Percentiles rank a stretch among this genome's conserved stretches.
Evolutionary conservation across 2,113 vertebrate species (phyloP).

Genomic region (Chrysemys picta): DNA sequence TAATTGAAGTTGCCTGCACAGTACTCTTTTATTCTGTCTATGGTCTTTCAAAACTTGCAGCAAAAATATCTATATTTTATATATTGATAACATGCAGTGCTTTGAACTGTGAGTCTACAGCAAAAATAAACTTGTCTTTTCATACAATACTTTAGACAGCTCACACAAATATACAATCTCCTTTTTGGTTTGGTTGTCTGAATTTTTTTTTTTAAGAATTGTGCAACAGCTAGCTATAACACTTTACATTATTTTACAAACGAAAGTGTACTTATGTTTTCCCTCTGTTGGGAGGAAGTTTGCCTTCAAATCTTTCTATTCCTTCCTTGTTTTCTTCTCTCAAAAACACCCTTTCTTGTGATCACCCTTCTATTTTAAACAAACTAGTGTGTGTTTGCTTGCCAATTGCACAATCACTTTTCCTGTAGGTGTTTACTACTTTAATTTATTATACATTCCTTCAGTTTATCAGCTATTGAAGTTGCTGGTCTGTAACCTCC

Average conservation of each 20-base stretch:
- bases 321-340: neutral
- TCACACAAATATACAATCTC: neutral
- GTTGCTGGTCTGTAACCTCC: neutral
- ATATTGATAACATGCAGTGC: neutral
- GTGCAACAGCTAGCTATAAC: neutral
- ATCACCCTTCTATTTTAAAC: neutral
- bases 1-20: slow-evolving; percentile 14
- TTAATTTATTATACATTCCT: neutral
- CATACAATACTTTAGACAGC: neutral
- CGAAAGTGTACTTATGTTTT: neutral
- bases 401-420: neutral
- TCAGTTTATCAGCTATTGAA: neutral
- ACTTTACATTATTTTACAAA: neutral
- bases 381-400: neutral
- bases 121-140: neutral
- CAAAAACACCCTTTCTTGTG: neutral
- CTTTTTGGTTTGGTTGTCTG: neutral
- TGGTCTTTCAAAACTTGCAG: slow-evolving; percentile 9
- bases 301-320: neutral
- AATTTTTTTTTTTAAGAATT: neutral
- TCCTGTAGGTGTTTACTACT: neutral
- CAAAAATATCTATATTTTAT: slow-evolving; percentile 1
- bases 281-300: neutral
- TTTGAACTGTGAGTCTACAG: neutral
- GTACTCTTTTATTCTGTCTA: neutral